Base-by-base conservation (phyloP, 2,888 invertebrate genomes). In the Drosophila prolongata region DNA sequence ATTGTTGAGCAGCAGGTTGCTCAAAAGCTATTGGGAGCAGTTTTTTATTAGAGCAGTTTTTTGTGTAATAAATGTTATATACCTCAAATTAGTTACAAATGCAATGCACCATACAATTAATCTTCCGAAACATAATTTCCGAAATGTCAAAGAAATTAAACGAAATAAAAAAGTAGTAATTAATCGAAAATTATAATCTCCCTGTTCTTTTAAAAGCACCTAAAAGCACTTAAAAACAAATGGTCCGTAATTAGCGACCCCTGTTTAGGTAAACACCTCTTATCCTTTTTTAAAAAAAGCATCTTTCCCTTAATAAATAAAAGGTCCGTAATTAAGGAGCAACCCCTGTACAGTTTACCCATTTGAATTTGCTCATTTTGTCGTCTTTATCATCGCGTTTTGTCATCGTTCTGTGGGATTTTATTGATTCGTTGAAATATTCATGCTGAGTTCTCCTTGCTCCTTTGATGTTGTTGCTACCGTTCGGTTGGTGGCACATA, bases 351-450 rank as follows among this genome's bases (percentile, higher is more conserved):
- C 27, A 5, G 14, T 34, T 14, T 40, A 27, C 34, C 16, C 35
- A 49, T 53, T 34, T 60, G 52, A 74, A 72, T 75, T 73, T 57
- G 67, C 76, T 79, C 70, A 74, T 60, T 77, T 75, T 46, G 53
- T 47, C 24, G 55, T 49, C 50, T 57, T 27, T 38, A 30, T 46
- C 50, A 54, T 68, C 54, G 67, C 64, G 52, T 72, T 81, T 82
- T 86, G 80, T 77, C 87, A 80, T 83, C 76, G 80, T 71, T 62
- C 59, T 76, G 79, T 69, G 75, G 80, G 86, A 90, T 89, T 79
- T 87, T 90, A 90, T 90, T 89, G 90, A 90, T 90, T 90, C 87
- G 80, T 83, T 89, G 47, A 42, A 53, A 58, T 75, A 71, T 69
- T 66, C 55, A 70, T 57, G 62, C 50, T 34, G 40, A 53, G 53